Evolutionary conservation across 1,140 invertebrate genomes (phyloP).

Genomic region (Pseudomyrmex flavicornis): DNA sequence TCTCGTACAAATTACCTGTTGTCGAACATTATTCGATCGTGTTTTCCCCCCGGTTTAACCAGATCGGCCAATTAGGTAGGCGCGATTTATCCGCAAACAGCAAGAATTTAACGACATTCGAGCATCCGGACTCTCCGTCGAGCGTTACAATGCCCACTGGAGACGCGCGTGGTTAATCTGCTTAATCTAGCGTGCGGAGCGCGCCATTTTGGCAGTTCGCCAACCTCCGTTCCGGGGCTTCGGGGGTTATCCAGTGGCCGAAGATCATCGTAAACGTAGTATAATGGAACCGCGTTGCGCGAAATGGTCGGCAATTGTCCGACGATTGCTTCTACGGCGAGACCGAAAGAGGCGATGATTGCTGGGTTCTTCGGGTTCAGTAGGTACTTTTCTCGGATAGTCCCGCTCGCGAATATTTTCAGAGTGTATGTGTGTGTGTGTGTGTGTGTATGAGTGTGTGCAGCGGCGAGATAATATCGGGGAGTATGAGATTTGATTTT

Average conservation of each 20-base stretch:
- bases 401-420: background rate
- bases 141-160: slow-evolving; percentile 48
- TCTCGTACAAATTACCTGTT: slow-evolving; percentile 12
- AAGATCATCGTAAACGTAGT: slow-evolving; percentile 35
- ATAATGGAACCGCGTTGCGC: slow-evolving; percentile 23
- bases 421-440: background rate
- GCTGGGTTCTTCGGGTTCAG: background rate
- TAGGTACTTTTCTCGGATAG: background rate
- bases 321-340: slow-evolving; percentile 15
- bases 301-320: slow-evolving; percentile 42
- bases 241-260: slow-evolving; percentile 17
- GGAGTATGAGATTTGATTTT: background rate
- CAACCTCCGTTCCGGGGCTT: slow-evolving; percentile 22
- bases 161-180: slow-evolving; percentile 62
- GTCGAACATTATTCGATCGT: background rate
- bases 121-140: background rate
- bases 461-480: background rate
- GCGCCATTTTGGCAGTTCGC: slow-evolving; percentile 58
- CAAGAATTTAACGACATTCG: slow-evolving; percentile 55
- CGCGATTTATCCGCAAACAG: slow-evolving; percentile 54
- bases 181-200: slow-evolving; percentile 62
- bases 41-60: slow-evolving; percentile 49
- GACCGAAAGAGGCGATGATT: slow-evolving; percentile 17
- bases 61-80: slow-evolving; percentile 49
- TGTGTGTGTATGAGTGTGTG: too few species aligned